Base-by-base conservation (phyloP, 2,113 vertebrate genomes). In the Colinus virginianus region DNA sequence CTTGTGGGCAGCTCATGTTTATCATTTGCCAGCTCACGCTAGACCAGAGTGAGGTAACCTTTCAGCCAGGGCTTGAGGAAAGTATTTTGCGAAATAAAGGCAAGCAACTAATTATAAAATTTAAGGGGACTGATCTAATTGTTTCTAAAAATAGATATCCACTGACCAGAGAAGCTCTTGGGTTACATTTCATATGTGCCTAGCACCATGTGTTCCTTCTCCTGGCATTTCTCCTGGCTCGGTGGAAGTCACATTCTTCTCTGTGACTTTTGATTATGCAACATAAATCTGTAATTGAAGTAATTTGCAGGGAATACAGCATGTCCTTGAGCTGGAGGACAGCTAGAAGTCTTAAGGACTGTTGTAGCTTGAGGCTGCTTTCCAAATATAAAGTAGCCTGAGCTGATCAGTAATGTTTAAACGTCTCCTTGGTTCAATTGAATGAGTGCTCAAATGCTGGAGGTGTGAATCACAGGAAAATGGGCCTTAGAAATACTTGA, bases 351-450 rank as follows among this genome's bases (percentile, higher is more conserved):
- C 82, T 85, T 69, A 88, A 62, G 79, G 83, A 85, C 90, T 83
- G 38, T 56, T 88, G 56, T 68, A 75, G 76, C 91, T 92, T 83
- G 78, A 93, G 93, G 93, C 71, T 61, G 32, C 75, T 91, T 91
- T 91, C 95, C 94, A 96, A 93, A 94, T 87, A 95, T 96, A 95
- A 96, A 94, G 76, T 95, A 94, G 85, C 84, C 95, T 92, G 87
- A 96, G 72, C 83, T 88, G 91, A 95, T 96, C 91, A 80, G 69
- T 92, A 75, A 45, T 48, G 79, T 91, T 78, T 75, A 40, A 86
- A 21, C 64, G n/a, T 83, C 79, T 93, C 82, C 48, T 88, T 86
- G 72, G 48, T 90, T 90, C 53, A 8, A 14, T 71, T 91, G 92
- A 90, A 84, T 90, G 79, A 76, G 30, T 93, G 72, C 82, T 86